Conservation (phyloP, 2,113 vertebrate genomes). For the Cynoglossus semilaevis region DNA sequence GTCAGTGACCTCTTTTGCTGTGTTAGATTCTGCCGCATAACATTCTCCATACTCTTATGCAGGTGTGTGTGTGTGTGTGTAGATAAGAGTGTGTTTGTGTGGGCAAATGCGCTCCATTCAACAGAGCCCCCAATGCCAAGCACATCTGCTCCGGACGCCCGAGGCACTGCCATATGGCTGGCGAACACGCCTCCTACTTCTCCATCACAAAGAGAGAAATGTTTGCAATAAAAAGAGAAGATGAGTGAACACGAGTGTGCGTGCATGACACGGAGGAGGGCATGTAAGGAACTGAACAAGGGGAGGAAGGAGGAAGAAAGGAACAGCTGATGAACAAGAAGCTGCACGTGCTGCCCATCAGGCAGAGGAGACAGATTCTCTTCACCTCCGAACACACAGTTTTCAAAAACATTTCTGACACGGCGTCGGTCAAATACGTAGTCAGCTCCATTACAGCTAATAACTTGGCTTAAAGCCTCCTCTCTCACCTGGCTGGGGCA, state of each 20-base stretch:
- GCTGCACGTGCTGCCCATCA: constrained; percentile 57
- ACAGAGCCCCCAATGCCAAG: constrained; percentile 46
- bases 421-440: constrained; percentile 5
- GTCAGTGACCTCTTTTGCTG: constrained; percentile 59
- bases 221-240: constrained; percentile 47
- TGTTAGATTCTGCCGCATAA: constrained; percentile 35
- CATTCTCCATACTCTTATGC: constrained; percentile 16
- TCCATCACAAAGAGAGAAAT: constrained; percentile 50
- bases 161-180: constrained; percentile 70
- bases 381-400: constrained; percentile 30
- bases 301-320: constrained; percentile 41
- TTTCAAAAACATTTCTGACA: constrained; percentile 37
- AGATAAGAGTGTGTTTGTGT: constrained; percentile 52
- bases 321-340: constrained; percentile 59
- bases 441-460: constrained; percentile 9
- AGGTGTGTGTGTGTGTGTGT: constrained; percentile 30
- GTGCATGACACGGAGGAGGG: constrained; percentile 14
- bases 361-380: constrained; percentile 22
- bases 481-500: constrained; percentile 3
- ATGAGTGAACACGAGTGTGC: constrained; percentile 38
- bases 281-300: constrained; percentile 16
- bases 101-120: constrained; percentile 39
- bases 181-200: constrained; percentile 57
- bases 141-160: constrained; percentile 72
- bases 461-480: neutral